Evolutionary conservation across 2,797 vertebrate species (phyloP).

Genomic region (Myotis vivesi): DNA sequence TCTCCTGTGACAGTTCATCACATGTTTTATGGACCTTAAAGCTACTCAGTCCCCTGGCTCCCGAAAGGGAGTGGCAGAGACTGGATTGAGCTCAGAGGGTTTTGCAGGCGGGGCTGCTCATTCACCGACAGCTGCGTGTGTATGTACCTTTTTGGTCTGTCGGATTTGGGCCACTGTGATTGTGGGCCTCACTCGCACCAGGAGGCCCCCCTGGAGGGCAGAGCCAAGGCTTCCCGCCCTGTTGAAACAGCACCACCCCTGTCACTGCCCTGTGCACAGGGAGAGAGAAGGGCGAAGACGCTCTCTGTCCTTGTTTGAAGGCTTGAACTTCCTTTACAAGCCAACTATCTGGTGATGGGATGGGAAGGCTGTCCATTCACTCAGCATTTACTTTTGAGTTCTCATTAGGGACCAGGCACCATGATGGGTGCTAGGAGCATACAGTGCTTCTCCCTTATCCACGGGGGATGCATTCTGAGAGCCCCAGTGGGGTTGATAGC

Average conservation of each 20-base stretch:
- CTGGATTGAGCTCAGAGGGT: conserved; percentile 49
- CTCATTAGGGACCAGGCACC: background rate
- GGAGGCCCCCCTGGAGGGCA: rapidly evolving
- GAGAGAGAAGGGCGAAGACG: background rate
- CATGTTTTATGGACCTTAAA: conserved; percentile 77
- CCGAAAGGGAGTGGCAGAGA: conserved; percentile 46
- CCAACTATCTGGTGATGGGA: background rate
- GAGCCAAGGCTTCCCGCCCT: background rate
- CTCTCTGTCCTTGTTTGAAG: background rate
- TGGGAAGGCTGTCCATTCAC: background rate
- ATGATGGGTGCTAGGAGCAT: background rate
- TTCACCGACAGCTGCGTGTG: conserved; percentile 6
- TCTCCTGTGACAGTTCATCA: conserved; percentile 75
- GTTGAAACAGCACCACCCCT: background rate
- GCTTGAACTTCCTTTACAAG: background rate
- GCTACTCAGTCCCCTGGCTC: conserved; percentile 25
- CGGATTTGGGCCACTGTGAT: background rate
- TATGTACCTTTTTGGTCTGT: background rate
- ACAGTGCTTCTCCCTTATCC: background rate
- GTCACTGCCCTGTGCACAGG: too few relatives aligned
- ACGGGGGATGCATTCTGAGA: background rate
- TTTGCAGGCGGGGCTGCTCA: background rate
- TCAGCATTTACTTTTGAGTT: background rate
- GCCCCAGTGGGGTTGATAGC: background rate
- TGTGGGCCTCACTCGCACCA: background rate